Evolutionary conservation across 2,797 vertebrate genomes (phyloP), one percentile per base, ranked within the genome.

Genomic region (Meda fulgida): DNA sequence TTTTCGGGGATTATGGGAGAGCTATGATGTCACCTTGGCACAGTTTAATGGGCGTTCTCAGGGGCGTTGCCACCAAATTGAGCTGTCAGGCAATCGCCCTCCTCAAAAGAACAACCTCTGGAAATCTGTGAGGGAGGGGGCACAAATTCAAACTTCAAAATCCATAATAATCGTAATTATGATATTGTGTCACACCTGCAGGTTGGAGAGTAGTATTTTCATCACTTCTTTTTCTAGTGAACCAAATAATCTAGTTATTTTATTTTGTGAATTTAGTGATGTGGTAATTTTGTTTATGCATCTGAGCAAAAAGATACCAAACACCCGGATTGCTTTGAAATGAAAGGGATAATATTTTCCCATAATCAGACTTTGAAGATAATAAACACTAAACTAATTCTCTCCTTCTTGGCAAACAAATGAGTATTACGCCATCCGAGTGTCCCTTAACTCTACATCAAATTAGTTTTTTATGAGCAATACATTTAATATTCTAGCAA

Each of bases 11-110:
- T 21, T 29, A 75, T 71, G 53, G 72, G 70, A 70, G 83, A 78
- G 75, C 65, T 85, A 73, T 88, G 83, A 85, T 83, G 75, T 85
- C 85, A 81, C 79, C 83, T 85, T 34, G 51, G 53, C 78, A 21
- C 16, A 21, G 65, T 72, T 84, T 81, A 85, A 81, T 85, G 69
- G 83, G 66, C 60, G 65, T 69, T 86, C 85, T 73, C 78, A 31
- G 72, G 85, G 70, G 69, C 51, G 69, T 84, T 48, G 65, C 78
- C 51, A 78, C 87, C 80, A 86, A 88, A 86, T 84, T 86, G 75
- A 84, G 67, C 85, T 86, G 82, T 86, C 85, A 84, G 48, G 46
- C 72, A 73, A 13, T 71, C 53, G 29, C 38, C 66, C 78, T 60
- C n/a, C 70, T 80, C 70, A 55, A 53, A 82, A 86, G 71, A 85